Base-by-base conservation (phyloP, 1,140 invertebrate genomes). In the Caenorhabditis briggsae region DNA sequence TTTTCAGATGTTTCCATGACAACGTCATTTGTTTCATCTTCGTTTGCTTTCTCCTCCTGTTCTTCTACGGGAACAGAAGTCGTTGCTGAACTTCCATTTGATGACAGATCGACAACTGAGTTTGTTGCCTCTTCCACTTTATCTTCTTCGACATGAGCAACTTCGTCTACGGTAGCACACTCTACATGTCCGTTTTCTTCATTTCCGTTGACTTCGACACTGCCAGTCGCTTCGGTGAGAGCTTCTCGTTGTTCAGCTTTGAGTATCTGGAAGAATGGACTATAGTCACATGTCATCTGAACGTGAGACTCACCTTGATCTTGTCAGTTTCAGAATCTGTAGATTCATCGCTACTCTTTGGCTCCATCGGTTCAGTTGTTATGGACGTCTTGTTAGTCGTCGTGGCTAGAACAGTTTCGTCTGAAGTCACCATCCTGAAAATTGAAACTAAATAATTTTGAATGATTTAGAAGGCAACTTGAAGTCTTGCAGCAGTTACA, bases 401-500 rank as follows among this genome's bases (percentile, higher is more conserved):
- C n/a, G 70, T 78, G 11, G 70, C 70, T 2, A 78, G 70, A 12
- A 78, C 70, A 16, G 70, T 78, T n/a, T 78, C 70, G 33, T 78
- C 70, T 11, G 70, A 46, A n/a, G 46, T 78, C 9, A 78, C 70
- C 70, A 78, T 78, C 41, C 70, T 78, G 70, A 53, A 78, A 78
- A n/a, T 9, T 33, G 2, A 25, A 25, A 64, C 3, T 64, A n/a
- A n/a, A 12, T 12, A 12, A 20, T 25, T 61, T 25, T 25, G 11
- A 25, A 61, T 25, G 18, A 25, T 25, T 61, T 61, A 9, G 50
- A 5, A 53, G 5, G 5, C 6, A 58, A 61, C 6, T 14, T 25
- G 1, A 11, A 25, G n/a, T 25, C 14, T 18, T 12, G 18, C 8
- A 46, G 64, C 16, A 23, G 33, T 50, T 50, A 56, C 25, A 58